Evolutionary conservation across 2,888 invertebrate species (phyloP).

Genomic region (Agrilus cyanescens): DNA sequence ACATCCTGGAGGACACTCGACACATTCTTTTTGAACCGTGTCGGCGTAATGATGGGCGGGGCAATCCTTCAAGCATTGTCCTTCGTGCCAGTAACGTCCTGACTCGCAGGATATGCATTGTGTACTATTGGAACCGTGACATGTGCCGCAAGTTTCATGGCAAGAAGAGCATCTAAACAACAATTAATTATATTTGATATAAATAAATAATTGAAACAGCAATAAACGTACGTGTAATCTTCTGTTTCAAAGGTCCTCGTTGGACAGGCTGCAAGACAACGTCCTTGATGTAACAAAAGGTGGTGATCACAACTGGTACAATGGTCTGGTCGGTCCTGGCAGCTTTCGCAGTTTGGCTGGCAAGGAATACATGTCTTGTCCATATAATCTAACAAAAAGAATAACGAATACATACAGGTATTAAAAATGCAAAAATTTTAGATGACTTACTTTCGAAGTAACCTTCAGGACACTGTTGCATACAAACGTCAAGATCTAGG

Average conservation of each 20-base stretch:
- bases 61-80: conserved; percentile 60
- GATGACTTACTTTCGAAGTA: conserved; percentile 64
- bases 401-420: not conserved
- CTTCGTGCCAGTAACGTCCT: conserved; percentile 58
- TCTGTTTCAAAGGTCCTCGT: conserved; percentile 72
- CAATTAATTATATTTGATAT: conserved; percentile 6
- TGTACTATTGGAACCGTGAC: conserved; percentile 62
- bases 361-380: conserved; percentile 73
- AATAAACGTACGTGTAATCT: conserved; percentile 54
- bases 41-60: conserved; percentile 65
- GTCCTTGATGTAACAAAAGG: conserved; percentile 67
- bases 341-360: conserved; percentile 75
- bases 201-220: not conserved
- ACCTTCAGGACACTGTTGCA: conserved; percentile 81
- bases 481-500: conserved; percentile 73
- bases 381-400: conserved; percentile 25
- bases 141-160: conserved; percentile 69
- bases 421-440: not conserved
- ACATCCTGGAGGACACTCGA: conserved; percentile 69
- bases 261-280: conserved; percentile 76
- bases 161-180: conserved; percentile 58
- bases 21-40: conserved; percentile 67
- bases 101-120: conserved; percentile 74
- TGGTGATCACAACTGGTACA: conserved; percentile 85
- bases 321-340: conserved; percentile 68